Base-by-base conservation (phyloP, 2,888 invertebrate genomes). In the Helobdella robusta region DNA sequence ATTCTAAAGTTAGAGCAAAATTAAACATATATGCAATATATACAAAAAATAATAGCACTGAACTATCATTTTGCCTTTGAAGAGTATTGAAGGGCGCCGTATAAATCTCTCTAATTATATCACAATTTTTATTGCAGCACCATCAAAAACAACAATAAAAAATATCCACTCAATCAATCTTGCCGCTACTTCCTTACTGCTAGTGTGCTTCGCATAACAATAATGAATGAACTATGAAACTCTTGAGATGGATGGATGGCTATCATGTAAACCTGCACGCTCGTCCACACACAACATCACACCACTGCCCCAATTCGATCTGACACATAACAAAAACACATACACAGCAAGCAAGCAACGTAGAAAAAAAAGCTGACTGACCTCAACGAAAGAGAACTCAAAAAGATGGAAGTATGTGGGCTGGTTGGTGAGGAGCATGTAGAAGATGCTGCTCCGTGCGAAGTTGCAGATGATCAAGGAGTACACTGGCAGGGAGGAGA, bases 381-480 rank as follows among this genome's bases (percentile, higher is more conserved):
- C 78, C 73, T 76, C 73, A 2, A 75, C 75, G 30, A 78, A 69
- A n/a, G 68, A 72, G 69, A 74, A 77, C 23, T 73, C 73, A 68
- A 78, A 78, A 46, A 73, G 71, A 59, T 74, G 75, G 23, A 78
- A 71, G 71, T 75, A 78, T 34, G 73, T 71, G 0, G 78, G 77
- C 66, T 77, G 75, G 65, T 78, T 77, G 52, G 77, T 78, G 48
- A 78, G 69, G 69, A 78, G 73, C 40, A 78, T 65, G n/a, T 73
- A 74, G 67, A 77, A 76, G 34, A 76, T 73, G 73, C 75, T 77
- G 65, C 75, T 75, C 30, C 77, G 68, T 23, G 74, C 75, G 67
- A 78, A 76, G 70, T 77, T 74, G 67, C 76, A 76, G 28, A 75
- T 70, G 66, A 74, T 75, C 18, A 78, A 69, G 0, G 77, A 72